Base-by-base conservation (phyloP, 2,113 vertebrate genomes). In the Rhadina sibilatrix region DNA sequence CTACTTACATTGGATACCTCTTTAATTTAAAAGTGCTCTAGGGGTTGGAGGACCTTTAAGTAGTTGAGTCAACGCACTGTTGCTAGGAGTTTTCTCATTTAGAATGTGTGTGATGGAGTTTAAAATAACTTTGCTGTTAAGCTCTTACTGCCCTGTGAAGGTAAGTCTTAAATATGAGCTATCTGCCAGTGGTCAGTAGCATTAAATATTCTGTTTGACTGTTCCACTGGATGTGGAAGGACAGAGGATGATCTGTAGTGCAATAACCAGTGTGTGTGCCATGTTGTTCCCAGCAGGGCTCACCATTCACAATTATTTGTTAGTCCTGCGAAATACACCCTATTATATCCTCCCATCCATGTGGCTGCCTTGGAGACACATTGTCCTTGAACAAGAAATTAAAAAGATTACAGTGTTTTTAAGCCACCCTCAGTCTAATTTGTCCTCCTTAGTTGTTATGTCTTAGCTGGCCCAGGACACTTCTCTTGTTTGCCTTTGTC, bases 311-410 rank as follows among this genome's bases (percentile, higher is more conserved):
- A 5, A 8, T 40, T 88, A 47, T 31, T 81, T 75, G 11, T 46
- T 61, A 90, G 59, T 17, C 46, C 31, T 2, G 10, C 66, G 46
- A 46, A 87, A 72, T 61, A 10, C 13, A 46, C 35, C 7, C 18
- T 65, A 0, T 53, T 79, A 3, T 5, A 21, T 53, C 27, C 10
- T 75, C 23, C 76, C 13, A 38, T 59, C 33, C 7, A 0, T 5
- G 19, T 27, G 40, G 27, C 77, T 66, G 42, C 46, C 37, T 69
- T 50, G 68, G 46, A 72, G 42, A 21, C 10, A 11, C 6, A 0
- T 50, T 76, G 57, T 53, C 35, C 53, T 83, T 54, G 42, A 95
- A n/a, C 5, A 88, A 91, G 75, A 66, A 86, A 49, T 64, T 16
- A 27, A 38, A 57, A 52, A 79, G 50, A 52, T 91, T 72, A 20